Evolutionary conservation across 2,113 vertebrate genomes (phyloP), one percentile per base, ranked within the genome.

Genomic region (Sialia sialis): DNA sequence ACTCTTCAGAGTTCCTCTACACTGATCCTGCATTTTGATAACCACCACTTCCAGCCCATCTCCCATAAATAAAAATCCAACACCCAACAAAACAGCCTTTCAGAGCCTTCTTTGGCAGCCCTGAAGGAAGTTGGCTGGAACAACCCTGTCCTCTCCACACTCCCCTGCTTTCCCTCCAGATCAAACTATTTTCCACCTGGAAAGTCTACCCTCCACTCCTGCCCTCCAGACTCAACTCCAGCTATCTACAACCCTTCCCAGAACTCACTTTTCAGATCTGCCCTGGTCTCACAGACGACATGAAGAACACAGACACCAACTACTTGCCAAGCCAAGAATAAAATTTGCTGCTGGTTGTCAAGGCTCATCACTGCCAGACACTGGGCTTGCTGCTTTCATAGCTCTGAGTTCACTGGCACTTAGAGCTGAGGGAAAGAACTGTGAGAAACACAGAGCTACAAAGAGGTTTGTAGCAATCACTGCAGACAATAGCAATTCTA

Each of bases 251-350:
- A 13, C 26, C 52, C 39, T n/a, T 81, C 10, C 22, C 13, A 2
- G 23, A 69, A 74, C 20, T 30, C 55, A 16, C 23, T 62, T 70
- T 38, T n/a, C 55, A 41, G 26, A 66, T 27, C 30, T 77, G 68
- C 32, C 34, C 55, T 49, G 49, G 16, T 74, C n/a, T 83, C 36
- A 27, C 0, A 2, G 63, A 41, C 41, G 13, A 27, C 0, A 0
- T 30, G 51, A 72, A 30, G 69, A 93, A 60, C 18, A 59, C 30
- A 87, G n/a, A 56, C 4, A 8, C 15, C 32, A 74, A 41, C 41
- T 60, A 39, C 46, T 19, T 49, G 27, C 59, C 77, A 87, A 87
- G 19, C 29, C n/a, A 34, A 54, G 46, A 69, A 77, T 20, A 26
- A 34, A 27, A 60, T 30, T 48, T 41, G 29, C 34, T 74, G 64